Evolutionary conservation across 2,888 invertebrate genomes (phyloP).

Genomic region (Drosophila merina): DNA sequence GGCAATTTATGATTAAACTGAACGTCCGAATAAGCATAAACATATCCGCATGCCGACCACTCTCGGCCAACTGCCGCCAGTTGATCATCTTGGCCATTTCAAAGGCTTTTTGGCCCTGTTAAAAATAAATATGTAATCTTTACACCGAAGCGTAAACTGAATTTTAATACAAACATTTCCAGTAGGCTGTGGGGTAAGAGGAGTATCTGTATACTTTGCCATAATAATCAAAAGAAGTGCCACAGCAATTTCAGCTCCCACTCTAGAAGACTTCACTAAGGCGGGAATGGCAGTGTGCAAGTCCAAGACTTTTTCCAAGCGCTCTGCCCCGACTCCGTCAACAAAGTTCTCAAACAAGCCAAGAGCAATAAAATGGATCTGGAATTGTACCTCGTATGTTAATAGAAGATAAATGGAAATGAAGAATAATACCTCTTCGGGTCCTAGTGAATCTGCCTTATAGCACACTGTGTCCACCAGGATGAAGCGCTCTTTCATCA

Average conservation of each 20-base stretch:
- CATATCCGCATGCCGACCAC: constrained; percentile 28
- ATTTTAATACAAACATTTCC: constrained; percentile 9
- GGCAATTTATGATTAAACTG: constrained; percentile 46
- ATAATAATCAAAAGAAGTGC: constrained; percentile 46
- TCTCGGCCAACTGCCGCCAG: constrained; percentile 44
- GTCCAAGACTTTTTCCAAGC: constrained; percentile 34
- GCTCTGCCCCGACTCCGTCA: constrained; percentile 24
- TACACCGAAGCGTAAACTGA: background rate
- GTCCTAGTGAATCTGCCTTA: constrained; percentile 8
- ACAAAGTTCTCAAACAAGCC: constrained; percentile 22
- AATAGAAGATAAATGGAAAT: background rate
- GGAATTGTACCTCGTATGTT: background rate
- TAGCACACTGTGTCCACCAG: constrained; percentile 35
- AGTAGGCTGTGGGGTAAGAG: background rate
- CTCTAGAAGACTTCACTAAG: constrained; percentile 22
- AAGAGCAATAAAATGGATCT: constrained; percentile 37
- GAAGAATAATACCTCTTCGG: constrained; percentile 3
- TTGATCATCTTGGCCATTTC: constrained; percentile 46
- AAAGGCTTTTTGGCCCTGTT: constrained; percentile 45
- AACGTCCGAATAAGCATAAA: constrained; percentile 52
- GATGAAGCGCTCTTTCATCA: constrained; percentile 27
- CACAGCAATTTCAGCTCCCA: constrained; percentile 35
- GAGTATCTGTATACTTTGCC: constrained; percentile 21
- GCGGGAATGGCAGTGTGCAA: constrained; percentile 36
- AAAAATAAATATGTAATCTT: background rate